Base-by-base conservation (phyloP, 92 coral and sea anemone species). In the Epizoanthus fatuus region DNA sequence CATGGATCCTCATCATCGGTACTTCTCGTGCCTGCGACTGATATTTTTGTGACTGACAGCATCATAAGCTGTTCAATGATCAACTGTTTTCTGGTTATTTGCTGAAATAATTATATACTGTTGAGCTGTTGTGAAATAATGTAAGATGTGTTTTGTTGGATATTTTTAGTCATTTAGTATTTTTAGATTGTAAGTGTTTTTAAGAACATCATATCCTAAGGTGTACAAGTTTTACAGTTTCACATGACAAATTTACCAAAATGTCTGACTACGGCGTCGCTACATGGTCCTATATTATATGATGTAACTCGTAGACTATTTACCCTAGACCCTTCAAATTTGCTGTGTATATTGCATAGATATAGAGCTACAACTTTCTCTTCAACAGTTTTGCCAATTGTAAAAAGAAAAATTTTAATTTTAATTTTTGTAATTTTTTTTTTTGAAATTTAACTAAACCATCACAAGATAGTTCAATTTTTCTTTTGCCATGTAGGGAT, bases 311-410 rank as follows among this genome's bases (percentile, higher is more conserved):
- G 5, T 42, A 70, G 39, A 70, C 11, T 70, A 19, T 15, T 47
- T 25, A 72, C 60, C 77, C 77, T 20, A 49, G 13, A 72, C 17
- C 77, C 77, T 72, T 72, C 77, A 72, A 49, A 72, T 72, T 72
- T 72, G 77, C 7, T 72, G 77, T 51, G 44, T 72, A 72, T 2
- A 49, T 72, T 47, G 77, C 77, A 72, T 32, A 72, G 77, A 49
- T 72, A 72, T 51, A 72, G 77, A 32, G 77, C 77, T 47, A 72
- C 77, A 72, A 72, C 62, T 72, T 72, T 72, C 62, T 72, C 62
- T 72, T 19, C 62, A 51, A 72, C 77, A 49, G 77, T 72, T 72
- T 72, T 51, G 77, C 0, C 77, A 49, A 51, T 20, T 72, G 17
- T 72, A 51, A 49, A 72, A 72, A 51, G 58, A 51, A 72, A 51